Evolutionary conservation across 2,888 invertebrate genomes (phyloP).

Genomic region (Drosophila anceps): DNA sequence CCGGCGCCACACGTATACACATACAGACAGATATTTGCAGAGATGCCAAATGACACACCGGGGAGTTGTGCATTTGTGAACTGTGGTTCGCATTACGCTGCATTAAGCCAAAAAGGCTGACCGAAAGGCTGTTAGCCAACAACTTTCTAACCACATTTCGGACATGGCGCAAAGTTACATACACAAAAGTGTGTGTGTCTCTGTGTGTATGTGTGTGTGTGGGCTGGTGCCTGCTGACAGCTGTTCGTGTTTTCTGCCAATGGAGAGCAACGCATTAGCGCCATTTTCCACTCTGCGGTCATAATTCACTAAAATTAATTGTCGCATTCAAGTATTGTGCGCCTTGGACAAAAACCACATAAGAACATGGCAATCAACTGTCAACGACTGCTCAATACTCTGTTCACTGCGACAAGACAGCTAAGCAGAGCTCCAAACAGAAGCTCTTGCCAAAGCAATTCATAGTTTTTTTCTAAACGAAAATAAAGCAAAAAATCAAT

Average conservation of each 20-base stretch:
- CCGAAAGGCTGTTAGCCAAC: constrained; percentile 45
- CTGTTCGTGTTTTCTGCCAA: constrained; percentile 66
- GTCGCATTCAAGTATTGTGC: constrained; percentile 68
- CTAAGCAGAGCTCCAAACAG: background rate
- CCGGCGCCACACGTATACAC: constrained; percentile 11
- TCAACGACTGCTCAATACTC: constrained; percentile 8
- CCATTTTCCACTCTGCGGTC: constrained; percentile 72
- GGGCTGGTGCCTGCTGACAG: constrained; percentile 55
- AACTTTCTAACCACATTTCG: constrained; percentile 58
- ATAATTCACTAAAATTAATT: constrained; percentile 78
- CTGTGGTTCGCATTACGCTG: constrained; percentile 58
- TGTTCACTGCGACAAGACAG: background rate
- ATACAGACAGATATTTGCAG: constrained; percentile 5
- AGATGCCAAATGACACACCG: constrained; percentile 67
- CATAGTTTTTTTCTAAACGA: background rate
- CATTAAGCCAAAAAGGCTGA: constrained; percentile 46
- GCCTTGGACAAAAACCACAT: constrained; percentile 13
- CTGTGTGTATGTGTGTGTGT: constrained; percentile 3
- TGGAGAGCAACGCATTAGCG: constrained; percentile 71
- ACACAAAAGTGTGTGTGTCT: constrained; percentile 8
- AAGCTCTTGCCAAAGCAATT: background rate
- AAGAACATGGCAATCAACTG: background rate
- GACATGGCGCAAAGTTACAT: constrained; percentile 44
- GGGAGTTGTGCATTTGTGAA: constrained; percentile 56
- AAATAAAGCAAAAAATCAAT: background rate